Conservation (phyloP, 1,140 invertebrate species). For the Galleria mellonella region DNA sequence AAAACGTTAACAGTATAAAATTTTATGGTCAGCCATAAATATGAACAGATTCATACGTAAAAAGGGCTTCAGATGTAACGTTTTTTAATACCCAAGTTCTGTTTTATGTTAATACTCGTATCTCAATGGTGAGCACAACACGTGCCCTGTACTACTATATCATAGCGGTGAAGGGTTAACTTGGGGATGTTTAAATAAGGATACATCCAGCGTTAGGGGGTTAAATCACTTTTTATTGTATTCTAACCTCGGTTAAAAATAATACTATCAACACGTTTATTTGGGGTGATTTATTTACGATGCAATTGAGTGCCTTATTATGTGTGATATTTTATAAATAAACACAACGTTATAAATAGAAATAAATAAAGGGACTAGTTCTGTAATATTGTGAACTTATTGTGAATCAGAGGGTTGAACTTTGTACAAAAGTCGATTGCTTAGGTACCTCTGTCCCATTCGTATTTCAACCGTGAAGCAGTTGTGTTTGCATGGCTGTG, state of each 20-base stretch:
- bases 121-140: constrained; percentile 41
- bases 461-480: too few relatives aligned
- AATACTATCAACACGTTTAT: constrained; percentile 43
- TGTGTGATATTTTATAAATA: constrained; percentile 25
- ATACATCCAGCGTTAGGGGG: constrained; percentile 19
- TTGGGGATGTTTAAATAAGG: constrained; percentile 41
- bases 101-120: constrained; percentile 36
- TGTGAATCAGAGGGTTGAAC: too few relatives aligned
- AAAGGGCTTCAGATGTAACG: constrained; percentile 5
- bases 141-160: constrained; percentile 44
- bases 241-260: constrained; percentile 29
- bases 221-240: constrained; percentile 43
- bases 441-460: too few relatives aligned
- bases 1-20: constrained; percentile 3
- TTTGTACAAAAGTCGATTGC: too few relatives aligned
- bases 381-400: too few relatives aligned
- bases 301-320: constrained; percentile 15
- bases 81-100: constrained; percentile 14
- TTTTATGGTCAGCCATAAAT: constrained; percentile 21
- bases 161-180: constrained; percentile 15
- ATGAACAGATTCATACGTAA: constrained; percentile 11
- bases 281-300: constrained; percentile 41
- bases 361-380: too few relatives aligned
- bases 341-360: constrained; percentile 14
- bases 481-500: too few relatives aligned